These are phyloP conservation scores for Callionymus lyra DNA, from an alignment of 2,113 vertebrate genomes.

Conservation along the genomic window DNA sequence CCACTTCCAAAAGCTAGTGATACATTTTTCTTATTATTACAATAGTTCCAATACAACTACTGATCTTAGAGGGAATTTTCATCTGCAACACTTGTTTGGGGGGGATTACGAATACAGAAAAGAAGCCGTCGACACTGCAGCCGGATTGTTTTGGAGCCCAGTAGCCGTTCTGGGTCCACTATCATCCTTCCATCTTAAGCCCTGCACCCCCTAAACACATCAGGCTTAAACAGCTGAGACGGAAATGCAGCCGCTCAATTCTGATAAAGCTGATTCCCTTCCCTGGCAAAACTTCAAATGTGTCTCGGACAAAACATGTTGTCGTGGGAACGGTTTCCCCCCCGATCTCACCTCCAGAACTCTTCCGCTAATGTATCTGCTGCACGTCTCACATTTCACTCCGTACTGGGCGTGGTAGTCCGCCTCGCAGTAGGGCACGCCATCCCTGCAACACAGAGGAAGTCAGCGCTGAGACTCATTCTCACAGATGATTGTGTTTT, in stretches of 20 bases:
- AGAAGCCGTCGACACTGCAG: neutral
- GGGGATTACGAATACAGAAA: too few species aligned
- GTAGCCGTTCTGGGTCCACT: constrained; percentile 7
- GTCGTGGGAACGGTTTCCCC: constrained; percentile 5
- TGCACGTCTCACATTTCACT: constrained; percentile 92
- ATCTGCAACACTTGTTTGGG: too few species aligned
- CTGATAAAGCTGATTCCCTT: constrained; percentile 26
- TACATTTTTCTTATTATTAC: too few species aligned
- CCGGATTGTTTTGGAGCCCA: constrained; percentile 16
- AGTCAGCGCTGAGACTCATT: constrained; percentile 6
- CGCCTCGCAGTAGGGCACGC: constrained; percentile 88
- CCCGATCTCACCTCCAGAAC: constrained; percentile 87
- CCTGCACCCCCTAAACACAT: constrained; percentile 21
- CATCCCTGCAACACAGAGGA: constrained; percentile 72
- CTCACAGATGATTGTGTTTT: too few species aligned
- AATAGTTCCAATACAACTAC: too few species aligned
- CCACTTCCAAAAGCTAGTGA: too few species aligned
- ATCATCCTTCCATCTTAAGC: constrained; percentile 27
- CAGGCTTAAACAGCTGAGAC: constrained; percentile 21
- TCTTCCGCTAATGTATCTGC: constrained; percentile 93
- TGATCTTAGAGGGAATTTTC: too few species aligned
- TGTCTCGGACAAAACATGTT: too few species aligned
- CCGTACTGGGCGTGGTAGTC: constrained; percentile 97
- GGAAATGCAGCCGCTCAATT: constrained; percentile 17
- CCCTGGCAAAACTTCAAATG: neutral